These are phyloP conservation scores for Papilio polytes DNA, from an alignment of 1,140 invertebrate species.

Conservation along the genomic window DNA sequence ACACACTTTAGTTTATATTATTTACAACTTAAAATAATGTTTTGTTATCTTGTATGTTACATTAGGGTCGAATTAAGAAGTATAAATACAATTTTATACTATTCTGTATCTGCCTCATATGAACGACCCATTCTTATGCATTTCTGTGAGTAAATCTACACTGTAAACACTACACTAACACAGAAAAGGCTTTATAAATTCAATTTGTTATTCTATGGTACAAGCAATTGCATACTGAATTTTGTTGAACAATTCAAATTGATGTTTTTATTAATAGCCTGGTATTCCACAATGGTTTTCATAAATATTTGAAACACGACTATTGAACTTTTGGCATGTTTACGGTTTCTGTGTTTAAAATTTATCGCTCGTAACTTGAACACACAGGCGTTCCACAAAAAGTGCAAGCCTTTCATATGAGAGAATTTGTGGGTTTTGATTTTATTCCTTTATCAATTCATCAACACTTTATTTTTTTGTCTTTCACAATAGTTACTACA, in stretches of 20 bases:
- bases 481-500: not conserved
- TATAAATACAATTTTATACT: too few species aligned
- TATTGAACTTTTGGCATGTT: slow-evolving; percentile 27
- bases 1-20: not conserved
- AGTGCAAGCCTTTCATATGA: slow-evolving; percentile 1
- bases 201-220: not conserved
- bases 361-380: slow-evolving; percentile 29
- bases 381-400: slow-evolving; percentile 1
- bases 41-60: too few species aligned
- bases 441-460: not conserved
- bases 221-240: not conserved
- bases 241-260: not conserved
- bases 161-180: not conserved
- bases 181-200: not conserved
- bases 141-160: not conserved
- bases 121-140: too few species aligned
- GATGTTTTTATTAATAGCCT: slow-evolving; percentile 16
- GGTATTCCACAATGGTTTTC: slow-evolving; percentile 10
- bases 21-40: too few species aligned
- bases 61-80: too few species aligned
- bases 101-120: too few species aligned
- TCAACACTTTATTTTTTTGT: not conserved
- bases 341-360: slow-evolving; percentile 24
- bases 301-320: slow-evolving; percentile 28
- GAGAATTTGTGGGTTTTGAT: slow-evolving; percentile 6